A percentile compares a stretch with the other conserved stretches of the same genome.
phyloP scores from a whole-genome alignment of 64 coral and sea anemone genomes.

The Trachythela sp. region DNA sequence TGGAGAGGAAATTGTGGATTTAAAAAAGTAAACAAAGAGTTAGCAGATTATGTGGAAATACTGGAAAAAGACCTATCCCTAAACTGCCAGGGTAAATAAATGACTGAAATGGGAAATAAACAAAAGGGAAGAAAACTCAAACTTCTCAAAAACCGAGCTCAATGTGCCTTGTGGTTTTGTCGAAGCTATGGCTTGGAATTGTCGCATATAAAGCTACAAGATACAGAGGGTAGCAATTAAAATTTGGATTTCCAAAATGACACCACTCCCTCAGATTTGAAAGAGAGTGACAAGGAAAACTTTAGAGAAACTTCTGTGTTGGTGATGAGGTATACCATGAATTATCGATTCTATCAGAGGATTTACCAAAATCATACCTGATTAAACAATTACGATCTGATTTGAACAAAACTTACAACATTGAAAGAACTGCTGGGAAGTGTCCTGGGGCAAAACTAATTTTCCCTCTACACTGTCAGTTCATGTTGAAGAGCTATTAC shows the following conservation, averaged over 20 bases:
- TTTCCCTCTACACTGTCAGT: neutral
- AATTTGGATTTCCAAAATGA: neutral
- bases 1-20: neutral
- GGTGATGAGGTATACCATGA: constrained; percentile 10
- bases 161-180: constrained; percentile 60
- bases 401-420: neutral
- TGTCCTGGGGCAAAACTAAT: constrained; percentile 3
- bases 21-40: too few species aligned
- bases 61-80: neutral
- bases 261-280: neutral
- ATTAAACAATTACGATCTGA: neutral
- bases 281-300: neutral
- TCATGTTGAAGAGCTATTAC: neutral
- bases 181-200: constrained; percentile 55
- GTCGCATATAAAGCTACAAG: constrained; percentile 35
- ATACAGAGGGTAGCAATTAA: constrained; percentile 11
- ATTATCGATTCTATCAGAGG: neutral
- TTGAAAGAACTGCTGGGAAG: neutral
- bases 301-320: neutral
- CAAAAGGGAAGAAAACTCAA: constrained; percentile 47
- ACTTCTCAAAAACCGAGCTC: constrained; percentile 36
- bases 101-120: constrained; percentile 34
- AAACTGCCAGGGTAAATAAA: constrained; percentile 40
- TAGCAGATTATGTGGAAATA: constrained; percentile 26
- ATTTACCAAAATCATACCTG: neutral